Evolutionary conservation across 2,113 vertebrate species (phyloP).

Genomic region (Uropsilus gracilis): DNA sequence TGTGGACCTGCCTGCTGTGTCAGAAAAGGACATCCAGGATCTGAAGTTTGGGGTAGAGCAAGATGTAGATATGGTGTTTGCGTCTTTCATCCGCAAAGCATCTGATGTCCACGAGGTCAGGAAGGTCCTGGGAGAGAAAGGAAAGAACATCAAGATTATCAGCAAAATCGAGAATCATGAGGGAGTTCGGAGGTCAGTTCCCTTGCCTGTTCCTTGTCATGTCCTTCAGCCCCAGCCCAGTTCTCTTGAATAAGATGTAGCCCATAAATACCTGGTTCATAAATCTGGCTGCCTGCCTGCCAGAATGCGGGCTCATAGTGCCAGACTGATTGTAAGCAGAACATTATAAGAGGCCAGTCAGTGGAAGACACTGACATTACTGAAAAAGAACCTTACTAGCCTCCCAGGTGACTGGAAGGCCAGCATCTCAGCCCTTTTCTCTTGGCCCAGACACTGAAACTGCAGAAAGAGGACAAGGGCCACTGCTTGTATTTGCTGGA

Average conservation of each 20-base stretch:
- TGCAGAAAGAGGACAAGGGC: not conserved
- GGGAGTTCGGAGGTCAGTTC: slow-evolving; percentile 93
- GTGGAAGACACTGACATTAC: not conserved
- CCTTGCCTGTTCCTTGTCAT: fast-evolving
- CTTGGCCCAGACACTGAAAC: not conserved
- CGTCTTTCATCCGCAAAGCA: slow-evolving; percentile 98
- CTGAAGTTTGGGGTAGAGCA: slow-evolving; percentile 96
- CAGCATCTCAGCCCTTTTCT: not conserved
- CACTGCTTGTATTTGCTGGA: not conserved
- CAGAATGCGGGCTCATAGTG: not conserved
- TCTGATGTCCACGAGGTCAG: slow-evolving; percentile 95
- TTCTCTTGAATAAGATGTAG: not conserved
- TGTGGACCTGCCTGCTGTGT: slow-evolving; percentile 95
- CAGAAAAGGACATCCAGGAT: slow-evolving; percentile 96
- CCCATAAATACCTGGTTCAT: not conserved
- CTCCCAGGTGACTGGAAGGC: not conserved
- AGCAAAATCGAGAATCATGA: slow-evolving; percentile 99
- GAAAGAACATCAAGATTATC: slow-evolving; percentile 98
- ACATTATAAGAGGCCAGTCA: not conserved
- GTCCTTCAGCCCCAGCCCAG: not conserved
- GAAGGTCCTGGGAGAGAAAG: slow-evolving; percentile 95
- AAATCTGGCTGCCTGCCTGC: not conserved
- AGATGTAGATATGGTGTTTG: slow-evolving; percentile 97
- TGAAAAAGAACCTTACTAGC: not conserved
- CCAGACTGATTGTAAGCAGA: too few relatives aligned